phyloP scores from a whole-genome alignment of 1,140 invertebrate genomes.

The Cydia amplana region DNA sequence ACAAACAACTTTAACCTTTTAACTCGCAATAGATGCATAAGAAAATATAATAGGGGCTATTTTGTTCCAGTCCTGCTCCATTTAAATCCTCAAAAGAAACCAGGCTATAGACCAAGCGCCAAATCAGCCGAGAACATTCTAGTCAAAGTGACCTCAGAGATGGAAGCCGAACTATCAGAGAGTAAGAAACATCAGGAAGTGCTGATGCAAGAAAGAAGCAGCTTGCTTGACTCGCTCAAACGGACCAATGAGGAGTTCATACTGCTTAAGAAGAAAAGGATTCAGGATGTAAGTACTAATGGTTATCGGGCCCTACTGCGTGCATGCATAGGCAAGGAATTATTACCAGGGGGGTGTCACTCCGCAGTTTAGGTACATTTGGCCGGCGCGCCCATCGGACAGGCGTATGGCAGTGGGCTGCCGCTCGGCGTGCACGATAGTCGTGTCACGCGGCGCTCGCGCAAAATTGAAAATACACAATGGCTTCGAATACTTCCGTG shows the following conservation, averaged over 20 bases:
- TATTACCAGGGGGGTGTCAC: too few relatives aligned
- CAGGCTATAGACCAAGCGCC: constrained; percentile 59
- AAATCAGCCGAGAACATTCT: constrained; percentile 76
- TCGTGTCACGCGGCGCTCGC: too few relatives aligned
- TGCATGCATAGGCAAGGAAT: too few relatives aligned
- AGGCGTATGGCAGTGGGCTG: too few relatives aligned
- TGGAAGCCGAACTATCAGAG: constrained; percentile 67
- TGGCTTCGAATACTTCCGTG: too few relatives aligned
- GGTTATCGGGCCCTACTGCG: too few relatives aligned
- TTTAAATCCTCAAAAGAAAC: constrained; percentile 76
- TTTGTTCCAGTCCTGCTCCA: constrained; percentile 71
- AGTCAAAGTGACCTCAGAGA: constrained; percentile 74
- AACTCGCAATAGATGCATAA: neutral
- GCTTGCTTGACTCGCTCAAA: constrained; percentile 81
- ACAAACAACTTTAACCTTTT: neutral
- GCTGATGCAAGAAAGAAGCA: constrained; percentile 81
- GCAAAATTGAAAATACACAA: too few relatives aligned
- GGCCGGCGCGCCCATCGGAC: too few relatives aligned
- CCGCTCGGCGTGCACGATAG: too few relatives aligned
- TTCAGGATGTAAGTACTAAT: constrained; percentile 84
- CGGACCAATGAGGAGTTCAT: constrained; percentile 86
- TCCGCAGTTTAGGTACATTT: too few relatives aligned
- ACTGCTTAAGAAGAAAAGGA: constrained; percentile 85
- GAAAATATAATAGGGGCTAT: neutral
- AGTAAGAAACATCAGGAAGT: constrained; percentile 80